A percentile compares a stretch with the other conserved stretches of the same genome.
phyloP scores from a whole-genome alignment of 2,113 vertebrate genomes.

The Nycticorax nycticorax region DNA sequence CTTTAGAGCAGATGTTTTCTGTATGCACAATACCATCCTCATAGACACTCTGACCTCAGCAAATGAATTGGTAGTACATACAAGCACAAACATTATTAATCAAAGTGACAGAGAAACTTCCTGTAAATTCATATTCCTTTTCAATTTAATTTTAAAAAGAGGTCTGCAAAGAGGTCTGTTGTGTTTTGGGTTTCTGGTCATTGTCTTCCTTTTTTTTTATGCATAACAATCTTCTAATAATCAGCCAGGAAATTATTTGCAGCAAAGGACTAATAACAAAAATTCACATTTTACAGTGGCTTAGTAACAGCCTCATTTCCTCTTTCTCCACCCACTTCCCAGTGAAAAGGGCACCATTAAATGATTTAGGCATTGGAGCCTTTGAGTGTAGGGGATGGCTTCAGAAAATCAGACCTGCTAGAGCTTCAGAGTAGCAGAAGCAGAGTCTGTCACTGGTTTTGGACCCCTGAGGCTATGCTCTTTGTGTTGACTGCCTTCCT shows the following conservation, averaged over 20 bases:
- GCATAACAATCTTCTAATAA: not conserved
- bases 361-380: not conserved
- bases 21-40: not conserved
- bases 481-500: not conserved
- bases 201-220: not conserved
- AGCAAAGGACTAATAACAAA: not conserved
- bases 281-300: not conserved
- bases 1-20: not conserved
- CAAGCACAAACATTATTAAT: slow-evolving; percentile 38
- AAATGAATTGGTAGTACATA: not conserved
- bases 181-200: not conserved
- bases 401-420: not conserved
- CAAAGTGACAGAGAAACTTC: slow-evolving; percentile 27
- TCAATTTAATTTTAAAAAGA: not conserved
- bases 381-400: not conserved
- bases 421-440: not conserved
- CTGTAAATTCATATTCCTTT: not conserved
- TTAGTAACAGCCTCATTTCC: not conserved
- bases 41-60: not conserved
- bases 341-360: not conserved
- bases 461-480: not conserved
- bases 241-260: not conserved
- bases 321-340: not conserved
- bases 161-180: not conserved
- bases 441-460: not conserved